phyloP scores from a whole-genome alignment of 2,888 invertebrate species.

The Eilema caniola region DNA sequence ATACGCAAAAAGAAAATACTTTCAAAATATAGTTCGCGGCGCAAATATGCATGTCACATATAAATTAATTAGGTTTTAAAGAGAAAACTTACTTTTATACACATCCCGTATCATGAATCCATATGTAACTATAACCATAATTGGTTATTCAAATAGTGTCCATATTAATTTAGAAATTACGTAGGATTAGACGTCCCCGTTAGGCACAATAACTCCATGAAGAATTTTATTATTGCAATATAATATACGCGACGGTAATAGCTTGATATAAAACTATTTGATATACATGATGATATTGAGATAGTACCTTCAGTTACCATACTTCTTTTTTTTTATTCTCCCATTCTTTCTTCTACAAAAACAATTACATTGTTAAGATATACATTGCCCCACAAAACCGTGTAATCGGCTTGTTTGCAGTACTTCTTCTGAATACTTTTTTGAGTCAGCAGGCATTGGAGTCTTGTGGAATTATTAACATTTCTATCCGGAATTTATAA shows the following conservation, averaged over 20 bases:
- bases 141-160: background rate
- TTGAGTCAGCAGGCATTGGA: background rate
- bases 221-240: background rate
- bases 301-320: background rate
- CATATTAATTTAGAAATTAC: background rate
- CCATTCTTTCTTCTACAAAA: no score
- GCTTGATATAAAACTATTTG: background rate
- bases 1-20: background rate
- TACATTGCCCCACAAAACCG: no score
- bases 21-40: background rate
- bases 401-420: no score
- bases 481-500: no score
- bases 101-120: background rate
- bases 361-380: no score
- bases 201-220: background rate
- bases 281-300: background rate
- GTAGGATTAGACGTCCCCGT: background rate
- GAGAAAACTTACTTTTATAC: background rate
- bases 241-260: conserved; percentile 6
- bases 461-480: no score
- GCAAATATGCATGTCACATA: background rate
- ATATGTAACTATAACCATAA: background rate
- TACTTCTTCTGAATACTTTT: background rate
- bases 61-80: background rate
- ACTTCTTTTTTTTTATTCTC: no score